Base-by-base conservation (phyloP, 2,797 vertebrate genomes). In the Odontamblyopus rebecca region DNA sequence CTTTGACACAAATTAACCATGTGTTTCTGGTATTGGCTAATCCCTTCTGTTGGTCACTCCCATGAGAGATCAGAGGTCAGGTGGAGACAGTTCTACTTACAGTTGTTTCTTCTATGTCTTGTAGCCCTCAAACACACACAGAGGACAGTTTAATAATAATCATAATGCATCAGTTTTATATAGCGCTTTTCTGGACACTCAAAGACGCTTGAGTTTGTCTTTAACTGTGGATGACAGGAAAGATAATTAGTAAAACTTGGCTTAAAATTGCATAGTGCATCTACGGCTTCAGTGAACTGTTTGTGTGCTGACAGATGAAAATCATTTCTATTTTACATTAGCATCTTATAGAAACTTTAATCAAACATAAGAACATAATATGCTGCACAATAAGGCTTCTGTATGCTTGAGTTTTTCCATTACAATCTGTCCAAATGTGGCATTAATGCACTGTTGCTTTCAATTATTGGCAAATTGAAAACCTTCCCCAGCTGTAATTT, bases 291-390 rank as follows among this genome's bases (percentile, higher is more conserved):
- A 65, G 19, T 73, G 26, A 73, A 74, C 35, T 66, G 51, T 74
- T 76, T 61, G 74, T 66, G 26, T 70, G 67, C 60, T 74, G 69
- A 85, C 65, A 70, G 35, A 44, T 75, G 62, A 68, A 70, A 69
- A 79, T 76, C 69, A 80, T 73, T 57, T 82, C 30, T 32, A 26
- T 9, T 67, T 78, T 67, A 67, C 68, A 78, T 67, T 53, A 26
- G 71, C 48, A 65, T 63, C 71, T 82, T 69, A 81, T 59, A 85
- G 35, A 75, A 18, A 30, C 66, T 73, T 76, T 56, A 61, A 72
- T 76, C 32, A 79, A 79, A 80, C 62, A 61, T 53, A 73, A 59
- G 35, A 71, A 62, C 83, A 50, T 65, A 48, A 48, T n/a, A 50
- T 65, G 23, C 63, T 50, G 23, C 12, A 27, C 50, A 53, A 53